phyloP scores from a whole-genome alignment of 2,113 vertebrate genomes.

The Mormyrus iriodes region DNA sequence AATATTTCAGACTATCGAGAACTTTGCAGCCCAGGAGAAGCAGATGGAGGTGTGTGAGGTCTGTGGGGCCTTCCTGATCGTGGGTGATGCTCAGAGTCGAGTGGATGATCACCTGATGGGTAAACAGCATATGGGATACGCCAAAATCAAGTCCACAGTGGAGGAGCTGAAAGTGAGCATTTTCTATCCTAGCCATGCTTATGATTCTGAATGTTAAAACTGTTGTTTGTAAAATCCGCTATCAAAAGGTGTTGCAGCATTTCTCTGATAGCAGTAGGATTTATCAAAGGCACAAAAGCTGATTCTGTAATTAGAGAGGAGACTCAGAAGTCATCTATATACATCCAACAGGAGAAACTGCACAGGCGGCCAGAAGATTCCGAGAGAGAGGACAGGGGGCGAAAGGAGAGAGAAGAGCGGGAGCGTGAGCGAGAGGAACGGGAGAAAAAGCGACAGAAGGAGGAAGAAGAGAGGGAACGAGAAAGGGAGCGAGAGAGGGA shows the following conservation, averaged over 20 bases:
- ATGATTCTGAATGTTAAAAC: background rate
- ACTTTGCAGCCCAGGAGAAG: constrained; percentile 98
- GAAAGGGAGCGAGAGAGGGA: constrained; percentile 63
- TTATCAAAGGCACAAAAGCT: constrained; percentile 11
- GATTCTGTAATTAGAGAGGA: constrained; percentile 40
- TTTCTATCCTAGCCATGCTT: background rate
- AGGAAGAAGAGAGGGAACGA: constrained; percentile 32
- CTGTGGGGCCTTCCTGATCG: constrained; percentile 95
- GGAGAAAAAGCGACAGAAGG: constrained; percentile 14
- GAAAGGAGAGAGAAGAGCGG: constrained; percentile 10
- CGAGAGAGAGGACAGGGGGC: constrained; percentile 12
- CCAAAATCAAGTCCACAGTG: constrained; percentile 97
- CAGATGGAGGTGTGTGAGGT: constrained; percentile 99
- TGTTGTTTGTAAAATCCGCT: background rate
- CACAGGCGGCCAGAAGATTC: constrained; percentile 14
- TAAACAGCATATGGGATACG: constrained; percentile 98
- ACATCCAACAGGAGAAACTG: constrained; percentile 11
- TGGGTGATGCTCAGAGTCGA: constrained; percentile 92
- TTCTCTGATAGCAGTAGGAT: background rate
- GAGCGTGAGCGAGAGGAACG: constrained; percentile 8
- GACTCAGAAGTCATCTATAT: constrained; percentile 44
- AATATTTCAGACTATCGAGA: constrained; percentile 86
- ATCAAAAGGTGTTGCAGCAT: background rate
- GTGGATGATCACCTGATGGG: constrained; percentile 99
- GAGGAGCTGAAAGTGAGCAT: constrained; percentile 90